phyloP scores from a whole-genome alignment of 1,140 invertebrate genomes.

The Bombus confusus region DNA sequence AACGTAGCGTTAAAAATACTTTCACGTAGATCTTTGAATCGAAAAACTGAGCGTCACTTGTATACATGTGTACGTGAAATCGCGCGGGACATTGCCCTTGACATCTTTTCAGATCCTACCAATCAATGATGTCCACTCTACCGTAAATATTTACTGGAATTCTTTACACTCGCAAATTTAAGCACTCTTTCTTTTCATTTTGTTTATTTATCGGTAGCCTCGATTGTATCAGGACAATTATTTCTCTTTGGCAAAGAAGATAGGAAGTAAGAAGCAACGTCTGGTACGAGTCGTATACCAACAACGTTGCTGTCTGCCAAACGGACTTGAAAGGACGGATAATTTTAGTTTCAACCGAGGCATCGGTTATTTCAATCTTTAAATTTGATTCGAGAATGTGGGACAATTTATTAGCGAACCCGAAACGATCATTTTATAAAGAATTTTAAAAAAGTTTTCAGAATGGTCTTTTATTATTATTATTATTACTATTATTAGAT shows the following conservation, averaged over 20 bases:
- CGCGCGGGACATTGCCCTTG: neutral
- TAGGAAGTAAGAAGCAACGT: neutral
- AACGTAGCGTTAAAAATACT: neutral
- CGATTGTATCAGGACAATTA: neutral
- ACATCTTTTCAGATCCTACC: neutral
- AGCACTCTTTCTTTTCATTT: too few relatives aligned
- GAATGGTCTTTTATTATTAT: too few relatives aligned
- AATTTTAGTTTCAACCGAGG: slow-evolving; percentile 22
- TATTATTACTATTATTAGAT: too few relatives aligned
- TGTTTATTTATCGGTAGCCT: slow-evolving; percentile 11
- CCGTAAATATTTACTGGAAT: neutral
- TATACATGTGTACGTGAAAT: neutral
- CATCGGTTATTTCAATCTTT: neutral
- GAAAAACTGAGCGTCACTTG: neutral
- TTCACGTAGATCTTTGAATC: neutral
- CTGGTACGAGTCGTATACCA: neutral
- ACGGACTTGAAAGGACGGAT: neutral
- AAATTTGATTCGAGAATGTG: neutral
- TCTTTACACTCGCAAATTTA: too few relatives aligned
- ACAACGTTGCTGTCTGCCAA: slow-evolving; percentile 2
- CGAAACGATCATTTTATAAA: too few relatives aligned
- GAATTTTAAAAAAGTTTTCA: too few relatives aligned
- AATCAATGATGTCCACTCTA: neutral
- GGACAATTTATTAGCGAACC: too few relatives aligned
- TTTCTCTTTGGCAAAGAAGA: slow-evolving; percentile 5